phyloP scores from a whole-genome alignment of 2,797 vertebrate genomes.

The Gymnothorax reevesii region DNA sequence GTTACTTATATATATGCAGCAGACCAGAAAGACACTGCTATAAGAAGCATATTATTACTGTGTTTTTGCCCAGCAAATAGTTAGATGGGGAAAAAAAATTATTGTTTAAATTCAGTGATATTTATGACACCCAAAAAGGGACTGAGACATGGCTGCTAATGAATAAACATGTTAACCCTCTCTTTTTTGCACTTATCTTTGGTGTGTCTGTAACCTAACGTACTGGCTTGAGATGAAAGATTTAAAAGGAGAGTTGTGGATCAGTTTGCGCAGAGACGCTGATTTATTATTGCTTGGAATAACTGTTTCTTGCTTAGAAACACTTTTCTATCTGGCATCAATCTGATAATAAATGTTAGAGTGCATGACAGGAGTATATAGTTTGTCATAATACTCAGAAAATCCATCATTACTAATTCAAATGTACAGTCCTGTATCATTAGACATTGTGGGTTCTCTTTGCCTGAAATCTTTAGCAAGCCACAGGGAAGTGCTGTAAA shows the following conservation, averaged over 20 bases:
- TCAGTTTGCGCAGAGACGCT: constrained; percentile 2
- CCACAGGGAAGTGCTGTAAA: not conserved
- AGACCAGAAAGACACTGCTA: constrained; percentile 66
- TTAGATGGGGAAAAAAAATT: constrained; percentile 48
- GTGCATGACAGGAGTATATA: not conserved
- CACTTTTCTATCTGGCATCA: not conserved
- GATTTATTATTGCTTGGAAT: not conserved
- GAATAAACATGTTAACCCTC: not conserved
- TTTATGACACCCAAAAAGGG: constrained; percentile 21
- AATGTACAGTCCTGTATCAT: not conserved
- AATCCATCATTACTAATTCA: not conserved
- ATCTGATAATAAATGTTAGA: not conserved
- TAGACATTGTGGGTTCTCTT: not conserved
- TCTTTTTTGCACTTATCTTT: not conserved
- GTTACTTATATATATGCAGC: constrained; percentile 56
- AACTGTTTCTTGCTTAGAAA: not conserved
- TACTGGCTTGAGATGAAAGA: constrained; percentile 5
- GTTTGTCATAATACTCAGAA: not conserved
- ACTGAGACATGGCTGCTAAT: not conserved
- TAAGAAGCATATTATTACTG: constrained; percentile 56
- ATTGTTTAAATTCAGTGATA: constrained; percentile 34
- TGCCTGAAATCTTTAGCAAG: not conserved
- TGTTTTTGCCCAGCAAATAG: constrained; percentile 46
- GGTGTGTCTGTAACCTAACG: not conserved
- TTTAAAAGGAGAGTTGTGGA: constrained; percentile 15